Conservation (phyloP, 2,888 invertebrate species). For the Melanostoma mellinum region DNA sequence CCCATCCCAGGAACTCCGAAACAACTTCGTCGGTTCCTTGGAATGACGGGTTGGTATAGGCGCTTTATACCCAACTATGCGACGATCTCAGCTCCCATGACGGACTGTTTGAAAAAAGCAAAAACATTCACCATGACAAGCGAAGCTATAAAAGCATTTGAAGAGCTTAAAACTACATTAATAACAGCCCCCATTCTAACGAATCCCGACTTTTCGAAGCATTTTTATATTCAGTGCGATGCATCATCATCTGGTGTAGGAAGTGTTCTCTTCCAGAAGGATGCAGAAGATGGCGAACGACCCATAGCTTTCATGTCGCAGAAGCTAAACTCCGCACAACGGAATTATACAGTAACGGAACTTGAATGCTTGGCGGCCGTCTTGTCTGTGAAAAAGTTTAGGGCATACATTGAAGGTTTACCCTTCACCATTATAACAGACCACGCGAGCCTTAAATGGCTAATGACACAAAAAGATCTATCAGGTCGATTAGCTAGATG, state of each 20-base stretch:
- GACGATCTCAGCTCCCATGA: conserved; percentile 3
- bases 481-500: conserved; percentile 12
- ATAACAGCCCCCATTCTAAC: conserved; percentile 7
- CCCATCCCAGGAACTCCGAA: no score
- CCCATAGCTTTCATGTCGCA: conserved; percentile 43
- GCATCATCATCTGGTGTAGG: conserved; percentile 28
- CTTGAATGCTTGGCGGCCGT: conserved; percentile 5
- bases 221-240: conserved; percentile 11
- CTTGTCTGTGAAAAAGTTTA: conserved; percentile 29
- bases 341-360: conserved; percentile 35
- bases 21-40: not conserved
- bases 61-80: conserved; percentile 47
- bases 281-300: conserved; percentile 33
- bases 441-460: conserved; percentile 25
- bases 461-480: not conserved
- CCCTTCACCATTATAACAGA: conserved; percentile 34
- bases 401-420: conserved; percentile 49
- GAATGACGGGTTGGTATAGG: conserved; percentile 1
- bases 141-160: conserved; percentile 8
- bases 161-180: conserved; percentile 5
- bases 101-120: conserved; percentile 13
- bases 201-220: conserved; percentile 37
- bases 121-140: not conserved
- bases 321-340: conserved; percentile 30
- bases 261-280: conserved; percentile 18